phyloP scores from a whole-genome alignment of 2,888 invertebrate species.

The Lysandra coridon region DNA sequence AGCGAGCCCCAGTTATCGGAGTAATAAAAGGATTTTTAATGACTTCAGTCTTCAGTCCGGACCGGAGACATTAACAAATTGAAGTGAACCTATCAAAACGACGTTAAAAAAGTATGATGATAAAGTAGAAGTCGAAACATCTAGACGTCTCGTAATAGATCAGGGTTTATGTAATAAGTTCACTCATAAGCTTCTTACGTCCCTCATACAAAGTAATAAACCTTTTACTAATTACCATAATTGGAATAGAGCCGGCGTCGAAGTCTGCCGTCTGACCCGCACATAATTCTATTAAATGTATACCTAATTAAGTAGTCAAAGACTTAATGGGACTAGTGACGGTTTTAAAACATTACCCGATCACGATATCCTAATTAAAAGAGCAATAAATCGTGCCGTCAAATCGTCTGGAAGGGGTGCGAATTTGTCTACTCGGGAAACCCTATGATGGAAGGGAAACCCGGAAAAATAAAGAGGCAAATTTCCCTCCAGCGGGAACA shows the following conservation, averaged over 20 bases:
- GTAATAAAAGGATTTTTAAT: conserved; percentile 27
- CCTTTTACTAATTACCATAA: conserved; percentile 11
- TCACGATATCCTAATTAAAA: conserved; percentile 33
- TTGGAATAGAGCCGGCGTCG: conserved; percentile 13
- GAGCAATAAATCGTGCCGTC: conserved; percentile 51
- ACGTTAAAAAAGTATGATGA: not conserved
- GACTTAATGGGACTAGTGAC: not conserved
- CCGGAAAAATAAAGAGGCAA: conserved; percentile 52
- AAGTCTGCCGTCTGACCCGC: not conserved
- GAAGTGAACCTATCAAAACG: not conserved
- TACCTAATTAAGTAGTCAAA: not conserved
- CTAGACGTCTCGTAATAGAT: conserved; percentile 2
- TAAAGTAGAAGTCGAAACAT: conserved; percentile 2
- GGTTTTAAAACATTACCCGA: not conserved
- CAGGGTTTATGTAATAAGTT: conserved; percentile 13
- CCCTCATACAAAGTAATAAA: not conserved
- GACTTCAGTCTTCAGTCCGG: not conserved
- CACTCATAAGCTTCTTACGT: conserved; percentile 15
- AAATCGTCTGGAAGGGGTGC: conserved; percentile 53
- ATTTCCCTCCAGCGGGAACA: conserved; percentile 55
- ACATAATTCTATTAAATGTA: conserved; percentile 9
- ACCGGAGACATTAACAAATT: not conserved
- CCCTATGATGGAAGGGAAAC: conserved; percentile 73
- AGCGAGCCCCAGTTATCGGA: conserved; percentile 44
- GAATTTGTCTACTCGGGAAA: conserved; percentile 59